Evolutionary conservation across 2,797 vertebrate species (phyloP), one percentile per base, ranked within the genome.

Genomic region (Pseudochaenichthys georgianus): DNA sequence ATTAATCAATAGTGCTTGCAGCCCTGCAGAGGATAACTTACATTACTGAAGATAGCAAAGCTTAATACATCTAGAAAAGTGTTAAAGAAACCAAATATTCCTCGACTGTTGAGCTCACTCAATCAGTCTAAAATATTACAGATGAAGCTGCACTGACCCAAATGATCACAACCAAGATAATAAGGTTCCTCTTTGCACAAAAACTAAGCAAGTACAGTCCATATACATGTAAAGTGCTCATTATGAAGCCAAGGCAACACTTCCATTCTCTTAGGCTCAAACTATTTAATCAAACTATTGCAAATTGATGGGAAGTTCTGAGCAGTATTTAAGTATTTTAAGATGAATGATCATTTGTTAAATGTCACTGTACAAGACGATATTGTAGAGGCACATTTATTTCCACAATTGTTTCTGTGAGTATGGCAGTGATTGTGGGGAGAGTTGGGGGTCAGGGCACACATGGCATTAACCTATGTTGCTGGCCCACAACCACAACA

Each of bases 401-500:
- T 5, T 15, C 17, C 9, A 4, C 51, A 10, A 53, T 23, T 52
- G 3, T 43, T 5, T 28, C 28, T 28, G 28, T 54, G 54, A 9
- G 5, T 41, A 42, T 43, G 2, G 8, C 3, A 1, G n/a, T 13
- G 12, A 28, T 34, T 31, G 28, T 7, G 17, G 43, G 7, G n/a
- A 34, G 8, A n/a, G 46, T 72, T 48, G 7, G 31, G 31, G 41
- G 52, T 59, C 64, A 62, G 7, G 17, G n/a, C 62, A 65, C 47
- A 75, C 53, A 45, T 9, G 42, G 9, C 19, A 41, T 46, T 19
- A 13, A 68, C 21, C 28, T 75, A 62, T 53, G 46, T 61, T 70
- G 16, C 51, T 69, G 45, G 41, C 19, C 28, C 13, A 28, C 34
- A 68, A 53, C 43, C 73, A 78, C 58, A 83, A 66, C 71, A 77